A percentile compares a stretch with the other conserved stretches of the same genome.
Evolutionary conservation across 2,888 invertebrate genomes (phyloP).

Genomic region (Carabus problematicus): DNA sequence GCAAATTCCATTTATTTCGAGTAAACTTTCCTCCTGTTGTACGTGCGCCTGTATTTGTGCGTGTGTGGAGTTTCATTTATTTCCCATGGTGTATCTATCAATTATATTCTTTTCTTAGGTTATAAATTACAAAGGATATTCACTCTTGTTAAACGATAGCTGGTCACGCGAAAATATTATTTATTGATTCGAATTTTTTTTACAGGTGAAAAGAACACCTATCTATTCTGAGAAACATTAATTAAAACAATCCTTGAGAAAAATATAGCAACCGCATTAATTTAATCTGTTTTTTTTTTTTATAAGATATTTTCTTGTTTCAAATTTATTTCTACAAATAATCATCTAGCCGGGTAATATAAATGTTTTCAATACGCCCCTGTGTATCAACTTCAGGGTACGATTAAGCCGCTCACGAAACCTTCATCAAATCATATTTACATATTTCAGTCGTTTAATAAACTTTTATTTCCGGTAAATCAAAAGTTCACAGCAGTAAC

Average conservation of each 20-base stretch:
- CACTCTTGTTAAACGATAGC: constrained; percentile 10
- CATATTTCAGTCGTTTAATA: too few relatives aligned
- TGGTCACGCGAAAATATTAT: constrained; percentile 35
- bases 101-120: constrained; percentile 31
- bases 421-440: too few relatives aligned
- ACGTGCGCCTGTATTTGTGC: neutral
- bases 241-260: neutral
- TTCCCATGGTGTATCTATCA: constrained; percentile 36
- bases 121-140: constrained; percentile 35
- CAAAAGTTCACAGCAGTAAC: too few relatives aligned
- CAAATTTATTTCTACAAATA: too few relatives aligned
- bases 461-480: too few relatives aligned
- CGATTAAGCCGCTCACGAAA: too few relatives aligned
- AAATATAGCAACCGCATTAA: too few relatives aligned
- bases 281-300: too few relatives aligned
- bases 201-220: constrained; percentile 5
- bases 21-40: neutral
- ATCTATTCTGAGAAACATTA: neutral
- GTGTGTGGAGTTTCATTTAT: constrained; percentile 25
- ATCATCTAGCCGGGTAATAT: too few relatives aligned
- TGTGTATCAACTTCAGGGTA: too few relatives aligned
- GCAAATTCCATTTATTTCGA: neutral
- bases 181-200: constrained; percentile 19
- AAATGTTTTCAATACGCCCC: too few relatives aligned
- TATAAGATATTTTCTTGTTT: too few relatives aligned